Percentiles rank a stretch among this genome's conserved stretches.
Conservation (phyloP, 1,140 invertebrate species). For the Leptonema lineaticorne region DNA sequence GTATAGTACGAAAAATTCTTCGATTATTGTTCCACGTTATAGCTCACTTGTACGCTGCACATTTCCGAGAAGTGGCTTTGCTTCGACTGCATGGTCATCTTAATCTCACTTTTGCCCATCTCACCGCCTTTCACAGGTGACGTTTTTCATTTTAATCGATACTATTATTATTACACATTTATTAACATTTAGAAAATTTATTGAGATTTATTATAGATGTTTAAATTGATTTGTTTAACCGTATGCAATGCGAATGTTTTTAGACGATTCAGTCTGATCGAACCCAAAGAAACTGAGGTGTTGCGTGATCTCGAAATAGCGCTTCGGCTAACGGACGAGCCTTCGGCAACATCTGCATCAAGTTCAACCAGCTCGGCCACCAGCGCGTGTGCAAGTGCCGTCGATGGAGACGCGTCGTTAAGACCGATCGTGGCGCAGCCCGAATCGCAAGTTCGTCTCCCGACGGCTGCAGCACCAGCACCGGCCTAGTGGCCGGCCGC, state of each 20-base stretch:
- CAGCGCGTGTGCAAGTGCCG: conserved; percentile 44
- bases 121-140: conserved; percentile 75
- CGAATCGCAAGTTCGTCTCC: conserved; percentile 47
- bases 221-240: no score
- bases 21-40: conserved; percentile 95
- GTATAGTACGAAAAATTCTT: conserved; percentile 93
- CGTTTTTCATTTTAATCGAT: no score
- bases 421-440: conserved; percentile 51
- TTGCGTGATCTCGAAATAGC: conserved; percentile 82
- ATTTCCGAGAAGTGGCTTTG: conserved; percentile 92
- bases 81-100: conserved; percentile 91
- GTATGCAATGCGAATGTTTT: conserved; percentile 57
- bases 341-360: conserved; percentile 24
- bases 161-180: no score
- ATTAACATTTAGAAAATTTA: no score
- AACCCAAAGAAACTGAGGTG: conserved; percentile 94
- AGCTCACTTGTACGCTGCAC: conserved; percentile 96
- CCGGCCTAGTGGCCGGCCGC: conserved; percentile 42
- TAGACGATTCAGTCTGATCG: conserved; percentile 88
- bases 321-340: conserved; percentile 61
- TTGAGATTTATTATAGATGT: no score
- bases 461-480: conserved; percentile 43
- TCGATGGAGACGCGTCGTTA: conserved; percentile 49
- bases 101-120: conserved; percentile 95
- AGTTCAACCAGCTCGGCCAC: background rate